Evolutionary conservation across 2,888 invertebrate species (phyloP), one percentile per base, ranked within the genome.

Genomic region (Pseudococcus longispinus): DNA sequence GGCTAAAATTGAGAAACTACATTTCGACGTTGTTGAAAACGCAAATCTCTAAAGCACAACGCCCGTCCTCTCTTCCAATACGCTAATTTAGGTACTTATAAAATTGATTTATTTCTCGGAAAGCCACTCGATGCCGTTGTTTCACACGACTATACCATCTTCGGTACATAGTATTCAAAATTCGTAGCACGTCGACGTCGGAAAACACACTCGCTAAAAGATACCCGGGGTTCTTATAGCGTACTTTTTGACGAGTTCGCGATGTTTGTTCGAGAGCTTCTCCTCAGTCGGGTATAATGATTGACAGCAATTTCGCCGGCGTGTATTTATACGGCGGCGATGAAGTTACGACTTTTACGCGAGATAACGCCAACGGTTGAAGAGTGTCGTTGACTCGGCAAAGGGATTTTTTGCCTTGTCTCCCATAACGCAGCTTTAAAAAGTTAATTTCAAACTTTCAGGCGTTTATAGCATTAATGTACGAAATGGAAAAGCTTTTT

Each of bases 381-480:
- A 70, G n/a, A n/a, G 70, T 29, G 70, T 32, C 70, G 29, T 70
- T 70, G 70, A 70, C 70, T 70, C 15, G 29, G 29, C 70, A 29
- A 70, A 70, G 9, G 29, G 70, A 29, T 29, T 70, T 70, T 70
- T 70, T 70, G 26, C 29, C 70, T 29, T 29, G 70, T 29, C 70
- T 70, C 26, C 26, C 70, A 29, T 29, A 29, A 29, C 20, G 60
- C 70, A 70, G 70, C 70, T 70, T 70, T 70, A 20, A 70, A 70
- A 70, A 70, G 70, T 70, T 70, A 70, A 70, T 70, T 70, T 70
- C 70, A 70, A 70, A 70, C 70, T 70, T 70, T 18, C 70, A 26
- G 29, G 29, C 70, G 70, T 70, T 70, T 70, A 70, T 70, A 70
- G 15, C 29, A 29, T 29, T 70, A 70, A 70, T 29, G 70, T 70